Base-by-base conservation (phyloP, 1,140 invertebrate genomes). In the Heliconius hermathena region DNA sequence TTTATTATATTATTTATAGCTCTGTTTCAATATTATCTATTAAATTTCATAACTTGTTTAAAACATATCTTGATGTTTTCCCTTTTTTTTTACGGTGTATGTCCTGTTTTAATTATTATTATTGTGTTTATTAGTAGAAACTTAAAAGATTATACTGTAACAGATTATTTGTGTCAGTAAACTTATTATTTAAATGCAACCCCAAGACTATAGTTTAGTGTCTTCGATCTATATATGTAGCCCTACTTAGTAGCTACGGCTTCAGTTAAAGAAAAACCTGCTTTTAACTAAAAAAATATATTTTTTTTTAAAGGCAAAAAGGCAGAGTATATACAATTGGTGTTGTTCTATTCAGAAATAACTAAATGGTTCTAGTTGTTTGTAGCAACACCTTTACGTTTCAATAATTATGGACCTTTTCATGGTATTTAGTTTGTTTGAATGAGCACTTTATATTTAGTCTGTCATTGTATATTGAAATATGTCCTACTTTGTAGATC, bases 1-100 rank as follows among this genome's bases (percentile, higher is more conserved):
- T 49, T 46, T 78, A 46, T 80, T 78, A 79, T 66, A 29, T 66
- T 66, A 26, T 66, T 66, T 66, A 26, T 29, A 29, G 22, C 60
- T 66, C 60, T 66, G 60, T 66, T 66, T 26, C 60, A 66, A 66
- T 66, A 66, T 66, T 66, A 66, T 66, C 60, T 66, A 66, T 66
- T 66, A 66, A 66, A 66, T 26, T 66, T 66, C 60, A 66, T 26
- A 26, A 26, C 0, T 66, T 22, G 1, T 57, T 66, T 29, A 26
- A 66, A 66, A 66, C 2, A 57, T 22, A 57, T 57, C 2, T 22
- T 9, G n/a, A 57, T 22, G 9, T 22, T 22, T 26, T 13, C 60
- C 60, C 26, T 29, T 66, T 66, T 13, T 66, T 3, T 29, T 66
- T 11, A 29, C 9, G 11, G 13, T 13, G 4, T 5, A 66, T 60